Percentiles rank a stretch among this genome's conserved stretches.
These are phyloP conservation scores for Eremophila alpestris DNA, from an alignment of 2,797 vertebrate genomes.

Conservation along the genomic window DNA sequence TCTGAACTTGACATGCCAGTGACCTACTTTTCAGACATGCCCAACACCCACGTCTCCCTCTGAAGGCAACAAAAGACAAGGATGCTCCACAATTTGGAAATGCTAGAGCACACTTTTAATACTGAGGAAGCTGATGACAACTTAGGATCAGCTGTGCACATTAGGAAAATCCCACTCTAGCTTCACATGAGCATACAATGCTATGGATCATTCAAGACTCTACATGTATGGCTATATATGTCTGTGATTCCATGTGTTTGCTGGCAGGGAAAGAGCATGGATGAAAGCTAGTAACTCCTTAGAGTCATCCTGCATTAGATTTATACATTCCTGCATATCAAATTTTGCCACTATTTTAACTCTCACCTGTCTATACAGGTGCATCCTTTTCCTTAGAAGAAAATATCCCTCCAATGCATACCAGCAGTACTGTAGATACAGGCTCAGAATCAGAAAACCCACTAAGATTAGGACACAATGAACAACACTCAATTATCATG, in stretches of 20 bases:
- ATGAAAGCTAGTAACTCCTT: background rate
- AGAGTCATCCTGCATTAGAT: background rate
- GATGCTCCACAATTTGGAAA: background rate
- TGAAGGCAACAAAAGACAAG: background rate
- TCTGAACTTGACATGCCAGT: slow-evolving; percentile 42
- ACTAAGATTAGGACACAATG: background rate
- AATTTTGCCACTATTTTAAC: background rate
- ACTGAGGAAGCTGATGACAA: background rate
- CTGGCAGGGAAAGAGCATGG: background rate
- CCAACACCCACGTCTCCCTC: slow-evolving; percentile 19
- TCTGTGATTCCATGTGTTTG: background rate
- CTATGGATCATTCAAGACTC: background rate
- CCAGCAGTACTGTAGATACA: background rate
- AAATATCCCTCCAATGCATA: background rate
- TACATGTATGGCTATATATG: background rate
- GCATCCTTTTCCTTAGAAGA: background rate
- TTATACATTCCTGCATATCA: background rate
- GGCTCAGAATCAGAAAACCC: background rate
- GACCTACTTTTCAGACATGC: slow-evolving; percentile 52
- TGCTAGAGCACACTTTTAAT: background rate
- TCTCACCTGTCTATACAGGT: background rate
- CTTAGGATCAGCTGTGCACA: background rate
- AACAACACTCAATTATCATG: background rate
- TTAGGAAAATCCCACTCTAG: background rate
- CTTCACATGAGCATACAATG: background rate